phyloP scores from a whole-genome alignment of 2,797 vertebrate genomes.

The Acanthurus lineatus region DNA sequence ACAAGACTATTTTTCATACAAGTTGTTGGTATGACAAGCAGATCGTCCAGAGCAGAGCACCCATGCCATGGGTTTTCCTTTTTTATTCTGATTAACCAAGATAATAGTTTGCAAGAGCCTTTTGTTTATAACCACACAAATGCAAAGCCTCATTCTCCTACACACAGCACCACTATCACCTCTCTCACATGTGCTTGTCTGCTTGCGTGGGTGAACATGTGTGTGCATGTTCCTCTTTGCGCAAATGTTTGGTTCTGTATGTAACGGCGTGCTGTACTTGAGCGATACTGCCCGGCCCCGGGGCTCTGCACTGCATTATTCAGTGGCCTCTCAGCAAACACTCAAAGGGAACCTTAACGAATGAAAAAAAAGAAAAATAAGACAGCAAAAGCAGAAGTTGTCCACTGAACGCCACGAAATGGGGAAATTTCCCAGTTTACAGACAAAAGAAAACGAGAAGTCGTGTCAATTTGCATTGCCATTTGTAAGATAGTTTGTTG shows the following conservation, averaged over 20 bases:
- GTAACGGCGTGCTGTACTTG: slow-evolving; percentile 25
- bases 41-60: not conserved
- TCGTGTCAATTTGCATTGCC: slow-evolving; percentile 69
- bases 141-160: slow-evolving; percentile 3
- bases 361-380: slow-evolving; percentile 52
- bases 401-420: slow-evolving; percentile 41
- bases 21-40: slow-evolving; percentile 18
- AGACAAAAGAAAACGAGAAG: slow-evolving; percentile 81
- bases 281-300: slow-evolving; percentile 15
- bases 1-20: not conserved
- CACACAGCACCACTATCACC: slow-evolving; percentile 1
- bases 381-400: slow-evolving; percentile 78
- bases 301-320: slow-evolving; percentile 58
- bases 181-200: not conserved
- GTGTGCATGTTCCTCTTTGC: slow-evolving; percentile 37
- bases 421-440: slow-evolving; percentile 66
- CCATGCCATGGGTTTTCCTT: slow-evolving; percentile 7
- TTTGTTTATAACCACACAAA: slow-evolving; percentile 40
- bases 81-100: slow-evolving; percentile 38
- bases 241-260: slow-evolving; percentile 9
- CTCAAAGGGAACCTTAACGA: slow-evolving; percentile 57
- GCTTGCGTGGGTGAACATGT: slow-evolving; percentile 1
- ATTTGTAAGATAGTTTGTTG: slow-evolving; percentile 55
- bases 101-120: slow-evolving; percentile 69
- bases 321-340: slow-evolving; percentile 41